Conservation (phyloP, 2,113 vertebrate species). For the Bucco capensis region DNA sequence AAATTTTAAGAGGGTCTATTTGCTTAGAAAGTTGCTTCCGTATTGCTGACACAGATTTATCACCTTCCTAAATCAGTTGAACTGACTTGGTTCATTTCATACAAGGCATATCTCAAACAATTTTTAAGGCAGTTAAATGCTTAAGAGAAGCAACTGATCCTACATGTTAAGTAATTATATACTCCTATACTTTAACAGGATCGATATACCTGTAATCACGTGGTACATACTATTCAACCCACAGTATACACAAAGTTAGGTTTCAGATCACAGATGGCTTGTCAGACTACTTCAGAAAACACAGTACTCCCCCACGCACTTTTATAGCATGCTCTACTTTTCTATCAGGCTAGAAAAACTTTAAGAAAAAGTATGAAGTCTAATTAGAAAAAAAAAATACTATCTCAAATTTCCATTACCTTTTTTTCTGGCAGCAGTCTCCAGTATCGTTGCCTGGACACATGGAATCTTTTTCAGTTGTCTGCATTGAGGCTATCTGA, state of each 20-base stretch:
- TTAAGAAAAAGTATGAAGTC: background rate
- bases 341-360: background rate
- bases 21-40: background rate
- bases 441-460: slow-evolving; percentile 25
- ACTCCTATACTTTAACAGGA: background rate
- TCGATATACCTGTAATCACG: background rate
- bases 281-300: background rate
- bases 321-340: background rate
- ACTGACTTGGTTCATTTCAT: background rate
- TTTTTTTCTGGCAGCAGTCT: slow-evolving; percentile 16
- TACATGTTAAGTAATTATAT: rapidly evolving
- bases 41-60: background rate
- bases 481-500: slow-evolving; percentile 36
- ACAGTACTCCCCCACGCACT: background rate
- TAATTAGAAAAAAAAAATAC: background rate
- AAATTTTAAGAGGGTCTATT: background rate
- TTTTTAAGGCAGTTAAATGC: background rate
- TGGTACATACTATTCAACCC: background rate
- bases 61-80: background rate
- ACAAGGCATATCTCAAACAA: background rate
- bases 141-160: background rate
- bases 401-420: background rate
- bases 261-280: background rate
- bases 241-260: background rate
- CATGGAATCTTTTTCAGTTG: slow-evolving; percentile 37